Percentiles rank a stretch among this genome's conserved stretches.
These are phyloP conservation scores for Dysmachus trigonus DNA, from an alignment of 2,888 invertebrate species.

Conservation along the genomic window DNA sequence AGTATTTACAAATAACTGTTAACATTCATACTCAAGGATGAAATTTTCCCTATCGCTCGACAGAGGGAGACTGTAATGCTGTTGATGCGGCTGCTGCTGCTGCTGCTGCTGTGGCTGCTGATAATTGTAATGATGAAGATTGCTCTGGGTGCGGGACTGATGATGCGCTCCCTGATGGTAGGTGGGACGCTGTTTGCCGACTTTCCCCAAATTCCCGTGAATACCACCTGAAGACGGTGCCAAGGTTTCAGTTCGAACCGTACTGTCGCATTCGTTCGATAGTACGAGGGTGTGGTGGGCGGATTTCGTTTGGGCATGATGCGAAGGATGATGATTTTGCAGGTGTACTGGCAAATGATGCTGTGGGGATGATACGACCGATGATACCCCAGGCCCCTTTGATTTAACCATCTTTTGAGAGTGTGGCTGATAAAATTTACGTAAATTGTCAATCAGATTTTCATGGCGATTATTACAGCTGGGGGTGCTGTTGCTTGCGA, in stretches of 20 bases:
- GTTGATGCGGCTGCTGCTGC: background rate
- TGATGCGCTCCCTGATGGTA: constrained; percentile 43
- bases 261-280: background rate
- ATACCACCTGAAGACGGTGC: background rate
- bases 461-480: constrained; percentile 38
- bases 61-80: constrained; percentile 18
- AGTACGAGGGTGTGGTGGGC: background rate
- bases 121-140: constrained; percentile 45
- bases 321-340: constrained; percentile 29
- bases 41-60: constrained; percentile 39
- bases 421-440: constrained; percentile 60
- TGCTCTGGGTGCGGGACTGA: constrained; percentile 42
- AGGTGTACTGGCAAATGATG: constrained; percentile 36
- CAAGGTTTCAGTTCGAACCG: background rate
- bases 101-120: constrained; percentile 44
- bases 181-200: background rate
- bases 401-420: constrained; percentile 57
- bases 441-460: constrained; percentile 56
- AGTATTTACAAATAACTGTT: constrained; percentile 37
- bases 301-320: constrained; percentile 13
- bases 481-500: background rate
- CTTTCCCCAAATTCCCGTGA: background rate
- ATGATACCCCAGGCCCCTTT: constrained; percentile 44
- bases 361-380: constrained; percentile 46
- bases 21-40: constrained; percentile 47